phyloP scores from a whole-genome alignment of 2,113 vertebrate species.

The Arothron firmamentum region DNA sequence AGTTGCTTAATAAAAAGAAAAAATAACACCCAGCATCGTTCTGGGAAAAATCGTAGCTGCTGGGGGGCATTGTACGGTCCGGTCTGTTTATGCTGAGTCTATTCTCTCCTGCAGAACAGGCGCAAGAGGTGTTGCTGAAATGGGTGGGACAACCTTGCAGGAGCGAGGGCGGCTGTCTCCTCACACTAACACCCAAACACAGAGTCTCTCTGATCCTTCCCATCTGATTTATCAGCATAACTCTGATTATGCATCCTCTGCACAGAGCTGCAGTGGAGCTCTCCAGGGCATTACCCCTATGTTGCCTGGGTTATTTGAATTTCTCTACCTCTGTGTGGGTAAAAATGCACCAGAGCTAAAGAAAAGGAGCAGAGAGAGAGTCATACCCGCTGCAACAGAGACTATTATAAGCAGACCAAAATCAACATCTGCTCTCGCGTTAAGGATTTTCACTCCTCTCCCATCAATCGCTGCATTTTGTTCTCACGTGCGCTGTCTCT shows the following conservation, averaged over 20 bases:
- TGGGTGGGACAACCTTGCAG: conserved; percentile 13
- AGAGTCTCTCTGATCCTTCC: not conserved
- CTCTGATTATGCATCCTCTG: conserved; percentile 11
- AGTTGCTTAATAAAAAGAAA: too few species aligned
- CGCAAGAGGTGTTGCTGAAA: conserved; percentile 24
- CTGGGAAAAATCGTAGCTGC: too few species aligned
- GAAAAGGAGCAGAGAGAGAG: not conserved
- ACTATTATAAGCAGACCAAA: not conserved
- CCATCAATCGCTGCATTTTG: not conserved
- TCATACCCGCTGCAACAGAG: conserved; percentile 12
- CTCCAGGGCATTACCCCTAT: not conserved
- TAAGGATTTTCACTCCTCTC: not conserved
- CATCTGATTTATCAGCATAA: not conserved
- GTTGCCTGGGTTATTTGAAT: conserved; percentile 12
- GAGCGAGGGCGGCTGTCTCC: not conserved
- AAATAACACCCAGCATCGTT: too few species aligned
- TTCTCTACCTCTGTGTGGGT: not conserved
- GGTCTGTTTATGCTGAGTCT: too few species aligned
- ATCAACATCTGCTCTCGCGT: conserved; percentile 4
- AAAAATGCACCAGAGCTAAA: not conserved
- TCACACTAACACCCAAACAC: conserved; percentile 24
- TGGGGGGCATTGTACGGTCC: too few species aligned
- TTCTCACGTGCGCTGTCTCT: conserved; percentile 4
- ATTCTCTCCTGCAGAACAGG: too few species aligned
- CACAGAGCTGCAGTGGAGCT: conserved; percentile 1